Percentiles rank a stretch among this genome's conserved stretches.
phyloP scores from a whole-genome alignment of 2,888 invertebrate genomes.

The Callyntrura guangdongensis region DNA sequence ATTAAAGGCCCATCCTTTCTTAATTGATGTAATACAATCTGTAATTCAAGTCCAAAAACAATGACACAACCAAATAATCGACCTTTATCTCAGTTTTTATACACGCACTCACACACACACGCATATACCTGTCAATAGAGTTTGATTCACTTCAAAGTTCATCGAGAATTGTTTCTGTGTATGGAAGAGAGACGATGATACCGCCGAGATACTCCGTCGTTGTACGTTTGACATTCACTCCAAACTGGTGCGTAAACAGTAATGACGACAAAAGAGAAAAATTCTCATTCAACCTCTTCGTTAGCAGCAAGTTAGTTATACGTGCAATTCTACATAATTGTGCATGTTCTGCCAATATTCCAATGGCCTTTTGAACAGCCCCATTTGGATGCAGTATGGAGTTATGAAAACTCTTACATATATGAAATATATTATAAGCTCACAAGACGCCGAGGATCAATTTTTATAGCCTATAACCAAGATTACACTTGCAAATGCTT shows the following conservation, averaged over 20 bases:
- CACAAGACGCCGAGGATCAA: constrained; percentile 18
- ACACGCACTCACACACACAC: neutral
- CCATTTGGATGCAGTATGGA: neutral
- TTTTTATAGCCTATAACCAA: constrained; percentile 31
- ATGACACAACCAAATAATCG: constrained; percentile 46
- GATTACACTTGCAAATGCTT: constrained; percentile 24
- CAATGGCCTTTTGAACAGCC: constrained; percentile 9
- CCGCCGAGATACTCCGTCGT: neutral
- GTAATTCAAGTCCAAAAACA: constrained; percentile 57
- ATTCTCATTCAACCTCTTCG: constrained; percentile 20
- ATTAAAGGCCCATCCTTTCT: constrained; percentile 54
- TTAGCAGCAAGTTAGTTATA: neutral
- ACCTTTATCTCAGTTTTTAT: constrained; percentile 33
- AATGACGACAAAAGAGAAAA: neutral
- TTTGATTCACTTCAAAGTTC: constrained; percentile 43
- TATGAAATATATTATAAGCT: neutral
- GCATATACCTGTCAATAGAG: constrained; percentile 34
- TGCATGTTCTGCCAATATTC: constrained; percentile 13
- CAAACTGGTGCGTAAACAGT: neutral
- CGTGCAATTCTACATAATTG: neutral
- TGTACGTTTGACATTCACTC: constrained; percentile 11
- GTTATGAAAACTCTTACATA: no score
- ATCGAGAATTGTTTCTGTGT: constrained; percentile 22
- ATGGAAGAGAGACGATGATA: neutral
- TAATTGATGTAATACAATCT: constrained; percentile 62